Percentiles rank a stretch among this genome's conserved stretches.
These are phyloP conservation scores for Psilanteris sp. DNA, from an alignment of 1,140 invertebrate species.

Conservation along the genomic window DNA sequence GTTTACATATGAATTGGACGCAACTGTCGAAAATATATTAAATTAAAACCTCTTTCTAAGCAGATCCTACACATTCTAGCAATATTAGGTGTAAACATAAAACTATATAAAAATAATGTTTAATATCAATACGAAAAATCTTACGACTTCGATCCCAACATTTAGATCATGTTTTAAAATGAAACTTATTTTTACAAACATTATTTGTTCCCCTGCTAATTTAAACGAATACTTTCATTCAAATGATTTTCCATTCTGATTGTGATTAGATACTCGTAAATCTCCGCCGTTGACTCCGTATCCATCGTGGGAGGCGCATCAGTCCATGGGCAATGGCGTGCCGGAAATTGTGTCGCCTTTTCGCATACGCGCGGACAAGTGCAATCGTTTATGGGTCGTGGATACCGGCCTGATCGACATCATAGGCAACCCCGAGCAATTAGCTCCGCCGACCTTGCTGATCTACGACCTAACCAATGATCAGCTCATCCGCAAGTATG, in stretches of 20 bases:
- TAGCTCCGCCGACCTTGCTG: conserved; percentile 82
- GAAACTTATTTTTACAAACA: too few species aligned
- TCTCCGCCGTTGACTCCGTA: conserved; percentile 86
- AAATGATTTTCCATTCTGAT: conserved; percentile 32
- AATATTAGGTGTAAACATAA: too few species aligned
- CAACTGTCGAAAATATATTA: too few species aligned
- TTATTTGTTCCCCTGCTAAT: too few species aligned
- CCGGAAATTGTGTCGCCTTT: conserved; percentile 86
- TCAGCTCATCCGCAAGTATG: conserved; percentile 82
- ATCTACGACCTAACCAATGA: conserved; percentile 88
- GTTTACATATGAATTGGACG: too few species aligned
- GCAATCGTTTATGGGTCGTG: conserved; percentile 87
- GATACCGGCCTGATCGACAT: conserved; percentile 86
- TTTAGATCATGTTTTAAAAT: too few species aligned
- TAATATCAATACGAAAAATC: too few species aligned
- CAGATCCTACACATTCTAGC: too few species aligned
- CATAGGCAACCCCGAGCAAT: conserved; percentile 80
- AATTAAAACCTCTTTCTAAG: too few species aligned
- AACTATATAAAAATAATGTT: too few species aligned
- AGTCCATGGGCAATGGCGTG: conserved; percentile 76
- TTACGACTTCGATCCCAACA: too few species aligned
- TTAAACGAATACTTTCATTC: conserved; percentile 4
- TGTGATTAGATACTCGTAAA: conserved; percentile 81
- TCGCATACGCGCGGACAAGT: conserved; percentile 85
- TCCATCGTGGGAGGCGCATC: conserved; percentile 87